Evolutionary conservation across 2,888 invertebrate species (phyloP), one percentile per base, ranked within the genome.

Genomic region (Drosophila mimica): DNA sequence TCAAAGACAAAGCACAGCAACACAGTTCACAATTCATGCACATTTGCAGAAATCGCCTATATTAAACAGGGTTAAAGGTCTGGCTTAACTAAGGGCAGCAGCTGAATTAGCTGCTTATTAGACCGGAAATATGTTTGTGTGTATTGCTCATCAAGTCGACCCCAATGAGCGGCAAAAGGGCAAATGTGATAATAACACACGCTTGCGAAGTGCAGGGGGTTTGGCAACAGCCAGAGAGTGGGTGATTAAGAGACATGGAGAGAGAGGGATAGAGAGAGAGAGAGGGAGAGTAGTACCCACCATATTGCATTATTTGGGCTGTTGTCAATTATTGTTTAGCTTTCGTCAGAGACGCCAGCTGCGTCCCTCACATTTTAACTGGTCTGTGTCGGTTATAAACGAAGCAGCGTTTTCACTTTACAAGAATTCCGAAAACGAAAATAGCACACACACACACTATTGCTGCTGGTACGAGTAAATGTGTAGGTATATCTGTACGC

Each of bases 271-370:
- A 40, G 11, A 43, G 13, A 46, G 7, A 31, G 31, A 25, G 30
- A 43, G 4, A 25, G n/a, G 28, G 48, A 74, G 68, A 48, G 30
- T 53, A 38, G 57, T 58, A 87, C 83, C 78, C 71, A 83, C 83
- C 88, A 66, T 82, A 75, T 68, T 73, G 51, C 46, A 68, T 54
- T 51, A 51, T 74, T 71, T 33, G 51, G 62, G 59, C 60, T 68
- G 68, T 34, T 69, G 51, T 70, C 54, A 68, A 48, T 62, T 49
- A 48, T 58, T 68, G 59, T 57, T 72, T 58, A 56, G 59, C 30
- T 64, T 51, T 66, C 46, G 30, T 33, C 48, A 49, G 60, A 58
- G 71, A 60, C 65, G 56, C 38, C 34, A 56, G 54, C 30, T 53
- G 62, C 46, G 70, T 54, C 40, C 48, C 53, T 61, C 40, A 33